A percentile compares a stretch with the other conserved stretches of the same genome.
Evolutionary conservation across 2,113 vertebrate genomes (phyloP).

Genomic region (Lathamus discolor): DNA sequence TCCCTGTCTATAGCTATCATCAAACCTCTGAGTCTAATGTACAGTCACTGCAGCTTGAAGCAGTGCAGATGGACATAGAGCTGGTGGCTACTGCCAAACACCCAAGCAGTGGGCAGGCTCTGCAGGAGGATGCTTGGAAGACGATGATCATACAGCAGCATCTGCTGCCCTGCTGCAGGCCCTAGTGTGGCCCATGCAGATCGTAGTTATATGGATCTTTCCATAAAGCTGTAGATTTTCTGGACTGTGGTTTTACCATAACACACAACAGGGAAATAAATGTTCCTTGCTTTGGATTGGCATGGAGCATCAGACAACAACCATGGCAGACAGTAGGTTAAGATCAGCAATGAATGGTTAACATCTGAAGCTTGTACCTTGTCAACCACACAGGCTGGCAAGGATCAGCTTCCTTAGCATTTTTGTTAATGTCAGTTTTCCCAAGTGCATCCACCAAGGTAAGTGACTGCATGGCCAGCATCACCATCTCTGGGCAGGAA

Average conservation of each 20-base stretch:
- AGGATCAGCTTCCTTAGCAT: neutral
- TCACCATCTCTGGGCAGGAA: neutral
- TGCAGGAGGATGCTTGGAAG: neutral
- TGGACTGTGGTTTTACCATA: neutral
- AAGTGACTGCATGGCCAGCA: neutral
- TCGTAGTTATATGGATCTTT: neutral
- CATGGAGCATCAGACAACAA: neutral
- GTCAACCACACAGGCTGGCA: neutral
- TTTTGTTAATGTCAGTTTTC: neutral
- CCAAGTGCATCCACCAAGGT: neutral
- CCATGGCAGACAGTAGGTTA: neutral
- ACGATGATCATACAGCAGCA: neutral
- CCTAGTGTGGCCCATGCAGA: neutral
- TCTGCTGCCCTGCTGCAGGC: neutral
- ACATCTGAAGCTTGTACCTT: neutral
- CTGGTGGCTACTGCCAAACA: neutral
- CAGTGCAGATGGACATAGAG: neutral
- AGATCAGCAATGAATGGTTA: neutral
- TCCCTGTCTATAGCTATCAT: neutral
- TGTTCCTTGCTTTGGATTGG: neutral
- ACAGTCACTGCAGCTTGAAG: neutral
- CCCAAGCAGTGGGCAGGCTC: neutral
- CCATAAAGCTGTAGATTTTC: neutral
- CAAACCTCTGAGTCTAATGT: neutral
- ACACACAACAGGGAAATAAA: neutral